phyloP scores from a whole-genome alignment of 2,113 vertebrate genomes.

The Eclectus roratus region DNA sequence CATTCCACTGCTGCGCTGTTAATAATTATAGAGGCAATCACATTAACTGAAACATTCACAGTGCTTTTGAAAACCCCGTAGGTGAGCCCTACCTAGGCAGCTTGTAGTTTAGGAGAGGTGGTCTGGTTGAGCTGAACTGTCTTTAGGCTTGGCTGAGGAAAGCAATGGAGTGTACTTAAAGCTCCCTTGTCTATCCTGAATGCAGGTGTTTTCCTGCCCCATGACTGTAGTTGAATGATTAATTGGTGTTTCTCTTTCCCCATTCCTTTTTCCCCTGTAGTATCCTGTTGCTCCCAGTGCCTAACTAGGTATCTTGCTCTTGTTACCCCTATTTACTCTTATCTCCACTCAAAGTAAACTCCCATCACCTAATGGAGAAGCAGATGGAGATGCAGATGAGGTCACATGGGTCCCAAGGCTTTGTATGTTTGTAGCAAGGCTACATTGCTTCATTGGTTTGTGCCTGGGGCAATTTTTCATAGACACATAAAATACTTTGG shows the following conservation, averaged over 20 bases:
- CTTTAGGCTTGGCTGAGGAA: background rate
- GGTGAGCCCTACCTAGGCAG: background rate
- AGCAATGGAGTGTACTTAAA: background rate
- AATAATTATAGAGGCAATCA: background rate
- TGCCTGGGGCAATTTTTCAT: background rate
- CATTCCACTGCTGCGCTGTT: background rate
- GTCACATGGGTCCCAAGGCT: accelerated
- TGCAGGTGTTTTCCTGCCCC: background rate
- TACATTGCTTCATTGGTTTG: background rate
- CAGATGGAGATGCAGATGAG: background rate
- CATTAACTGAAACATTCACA: background rate
- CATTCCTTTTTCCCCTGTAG: background rate
- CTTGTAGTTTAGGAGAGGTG: background rate
- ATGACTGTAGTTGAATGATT: accelerated
- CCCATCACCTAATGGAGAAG: background rate
- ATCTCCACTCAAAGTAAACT: background rate
- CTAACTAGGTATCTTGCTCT: background rate
- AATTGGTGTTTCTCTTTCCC: background rate
- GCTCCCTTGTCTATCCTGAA: background rate
- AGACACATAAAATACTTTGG: background rate
- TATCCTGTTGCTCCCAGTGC: background rate
- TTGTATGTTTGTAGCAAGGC: background rate
- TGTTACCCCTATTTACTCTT: background rate
- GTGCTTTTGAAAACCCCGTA: background rate
- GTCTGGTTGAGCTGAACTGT: background rate